Base-by-base conservation (phyloP, 2,888 invertebrate genomes). In the Acanthococcus lagerstroemiae region DNA sequence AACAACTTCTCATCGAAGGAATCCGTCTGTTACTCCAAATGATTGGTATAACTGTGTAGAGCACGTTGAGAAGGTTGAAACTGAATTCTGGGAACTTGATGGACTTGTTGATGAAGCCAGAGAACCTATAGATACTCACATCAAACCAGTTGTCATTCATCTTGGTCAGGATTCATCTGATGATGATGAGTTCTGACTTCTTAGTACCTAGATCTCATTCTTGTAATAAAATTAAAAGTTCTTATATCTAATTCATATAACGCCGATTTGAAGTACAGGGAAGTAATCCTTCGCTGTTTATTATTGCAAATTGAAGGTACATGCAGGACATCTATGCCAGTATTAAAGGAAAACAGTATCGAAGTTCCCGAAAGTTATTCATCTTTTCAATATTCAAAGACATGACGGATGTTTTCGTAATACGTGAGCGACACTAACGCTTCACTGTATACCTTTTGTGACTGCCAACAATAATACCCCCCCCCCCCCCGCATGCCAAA, bases 1-100 rank as follows among this genome's bases (percentile, higher is more conserved):
- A 54, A 3, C 21, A 17, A 54, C 54, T 54, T 54, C 37, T 63
- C 1, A 5, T 3, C 17, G 63, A 54, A 21, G 63, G 63, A 1
- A 50, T 63, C 24, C 21, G 19, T n/a, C 52, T 7, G 6, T 25
- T 17, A 63, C 54, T 37, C 22, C 63, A 3, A 12, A 54, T 3
- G 48, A 52, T 30, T 63, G 63, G 54, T 37, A 54, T n/a, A 63
- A 63, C 21, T 54, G 37, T 54, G 54, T 21, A 4, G 22, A 54
- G 9, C 54, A 54, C n/a, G 37, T 30, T 6, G 37, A n/a, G 25
- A 54, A 63, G 15, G 25, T 48, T 27, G 54, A 54, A 54, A 22
- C 30, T n/a, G 30, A 37, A 37, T 54, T 63, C 22, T 63, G 63
- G 63, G 37, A 44, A 37, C 9, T 63, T 6, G 63, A 63, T 17